Evolutionary conservation across 92 coral and sea anemone genomes (phyloP).

Genomic region (Zoanthus solanderi): DNA sequence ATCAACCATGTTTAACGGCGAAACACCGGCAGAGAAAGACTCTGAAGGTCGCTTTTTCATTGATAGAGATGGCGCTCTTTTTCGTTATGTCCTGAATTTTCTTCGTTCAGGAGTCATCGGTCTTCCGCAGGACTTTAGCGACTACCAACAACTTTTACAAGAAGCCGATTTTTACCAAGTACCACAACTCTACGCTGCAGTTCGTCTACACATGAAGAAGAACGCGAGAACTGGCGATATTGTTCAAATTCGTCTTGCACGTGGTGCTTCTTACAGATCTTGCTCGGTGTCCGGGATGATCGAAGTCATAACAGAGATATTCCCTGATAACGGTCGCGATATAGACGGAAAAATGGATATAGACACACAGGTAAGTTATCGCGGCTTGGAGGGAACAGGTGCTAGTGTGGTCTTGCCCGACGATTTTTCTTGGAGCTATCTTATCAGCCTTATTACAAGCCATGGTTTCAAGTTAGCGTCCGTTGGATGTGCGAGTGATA

Average conservation of each 20-base stretch:
- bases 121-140: constrained; percentile 27
- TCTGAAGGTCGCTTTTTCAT: constrained; percentile 28
- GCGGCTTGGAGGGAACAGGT: constrained; percentile 43
- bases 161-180: constrained; percentile 40
- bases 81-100: constrained; percentile 41
- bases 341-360: constrained; percentile 46
- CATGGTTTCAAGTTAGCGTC: constrained; percentile 44
- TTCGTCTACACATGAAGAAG: constrained; percentile 22
- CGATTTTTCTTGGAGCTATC: constrained; percentile 50
- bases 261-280: constrained; percentile 43
- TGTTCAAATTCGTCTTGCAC: constrained; percentile 45
- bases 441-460: constrained; percentile 30
- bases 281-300: constrained; percentile 49
- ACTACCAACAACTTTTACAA: constrained; percentile 46
- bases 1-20: constrained; percentile 19
- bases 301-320: constrained; percentile 37
- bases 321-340: constrained; percentile 48
- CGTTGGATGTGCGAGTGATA: constrained; percentile 51
- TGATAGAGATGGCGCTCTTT: constrained; percentile 52
- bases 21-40: background rate
- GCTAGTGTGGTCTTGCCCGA: constrained; percentile 39
- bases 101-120: constrained; percentile 42
- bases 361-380: constrained; percentile 29
- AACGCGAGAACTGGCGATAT: constrained; percentile 27
- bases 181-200: constrained; percentile 42